Evolutionary conservation across 35 echinoderm and acorn worm genomes (phyloP).

Genomic region (Lytechinus pictus): DNA sequence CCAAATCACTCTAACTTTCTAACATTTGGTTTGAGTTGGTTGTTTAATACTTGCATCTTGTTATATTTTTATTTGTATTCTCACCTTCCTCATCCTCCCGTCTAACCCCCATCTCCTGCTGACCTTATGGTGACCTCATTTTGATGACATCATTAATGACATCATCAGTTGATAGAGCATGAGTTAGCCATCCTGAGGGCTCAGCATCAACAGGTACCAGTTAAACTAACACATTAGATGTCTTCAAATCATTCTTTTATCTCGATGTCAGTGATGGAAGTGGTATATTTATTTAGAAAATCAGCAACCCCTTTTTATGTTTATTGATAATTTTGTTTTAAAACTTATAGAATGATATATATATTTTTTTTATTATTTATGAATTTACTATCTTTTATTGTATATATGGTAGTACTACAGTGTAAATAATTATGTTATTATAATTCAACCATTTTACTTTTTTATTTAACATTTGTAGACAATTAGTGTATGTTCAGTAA

Average conservation of each 20-base stretch:
- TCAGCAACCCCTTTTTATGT: no score
- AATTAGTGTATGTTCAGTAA: no score
- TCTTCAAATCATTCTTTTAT: neutral
- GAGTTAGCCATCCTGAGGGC: conserved; percentile 91
- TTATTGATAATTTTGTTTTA: no score
- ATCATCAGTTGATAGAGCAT: conserved; percentile 84
- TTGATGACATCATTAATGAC: conserved; percentile 9
- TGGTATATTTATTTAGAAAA: neutral
- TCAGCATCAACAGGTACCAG: conserved; percentile 93
- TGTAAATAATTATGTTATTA: no score
- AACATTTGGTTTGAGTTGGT: conserved; percentile 6
- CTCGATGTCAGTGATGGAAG: neutral
- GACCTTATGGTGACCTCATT: conserved; percentile 41
- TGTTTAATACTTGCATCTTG: conserved; percentile 39
- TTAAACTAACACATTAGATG: neutral
- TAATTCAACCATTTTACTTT: no score
- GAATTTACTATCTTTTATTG: neutral
- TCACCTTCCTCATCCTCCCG: neutral
- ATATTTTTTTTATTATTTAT: no score
- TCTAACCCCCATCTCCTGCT: neutral
- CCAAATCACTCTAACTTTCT: neutral
- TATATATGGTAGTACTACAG: neutral
- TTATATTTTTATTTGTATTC: conserved; percentile 36
- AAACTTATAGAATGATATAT: no score
- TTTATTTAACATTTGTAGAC: no score